Evolutionary conservation across 2,113 vertebrate genomes (phyloP).

Genomic region (Silurus glanis): DNA sequence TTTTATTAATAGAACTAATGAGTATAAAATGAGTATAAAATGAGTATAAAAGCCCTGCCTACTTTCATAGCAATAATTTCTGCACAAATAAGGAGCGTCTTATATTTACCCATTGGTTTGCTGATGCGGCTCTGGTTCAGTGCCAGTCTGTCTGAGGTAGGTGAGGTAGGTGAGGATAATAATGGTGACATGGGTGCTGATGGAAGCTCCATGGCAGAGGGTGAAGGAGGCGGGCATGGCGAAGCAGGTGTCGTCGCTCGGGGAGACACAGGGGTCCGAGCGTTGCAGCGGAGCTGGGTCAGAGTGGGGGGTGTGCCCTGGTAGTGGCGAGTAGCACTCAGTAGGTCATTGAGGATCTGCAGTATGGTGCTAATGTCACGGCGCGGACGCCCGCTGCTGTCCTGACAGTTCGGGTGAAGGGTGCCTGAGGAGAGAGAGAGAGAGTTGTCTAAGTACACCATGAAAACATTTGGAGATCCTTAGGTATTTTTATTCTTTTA

Average conservation of each 20-base stretch:
- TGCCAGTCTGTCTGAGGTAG: conserved; percentile 69
- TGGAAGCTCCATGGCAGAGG: conserved; percentile 36
- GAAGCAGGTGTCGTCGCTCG: conserved; percentile 69
- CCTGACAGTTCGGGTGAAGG: conserved; percentile 85
- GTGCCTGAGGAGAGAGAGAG: conserved; percentile 73
- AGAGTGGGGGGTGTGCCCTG: conserved; percentile 81
- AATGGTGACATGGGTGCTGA: conserved; percentile 21
- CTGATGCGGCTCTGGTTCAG: conserved; percentile 64
- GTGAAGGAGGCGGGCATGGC: conserved; percentile 52
- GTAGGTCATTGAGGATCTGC: conserved; percentile 91
- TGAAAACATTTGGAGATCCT: background rate
- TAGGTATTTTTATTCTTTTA: background rate
- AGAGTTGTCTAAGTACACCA: background rate
- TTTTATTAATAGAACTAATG: background rate
- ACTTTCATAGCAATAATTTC: too few species aligned
- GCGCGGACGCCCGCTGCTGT: conserved; percentile 77
- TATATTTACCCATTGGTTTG: conserved; percentile 48
- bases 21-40: background rate
- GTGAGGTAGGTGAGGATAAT: conserved; percentile 40
- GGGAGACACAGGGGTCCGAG: conserved; percentile 72
- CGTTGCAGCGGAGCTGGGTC: conserved; percentile 75
- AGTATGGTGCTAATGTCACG: conserved; percentile 87
- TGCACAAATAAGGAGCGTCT: background rate
- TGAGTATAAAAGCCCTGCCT: background rate
- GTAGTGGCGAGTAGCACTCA: conserved; percentile 86